Evolutionary conservation across 2,888 invertebrate species (phyloP), one percentile per base, ranked within the genome.

Genomic region (Caprella mutica): DNA sequence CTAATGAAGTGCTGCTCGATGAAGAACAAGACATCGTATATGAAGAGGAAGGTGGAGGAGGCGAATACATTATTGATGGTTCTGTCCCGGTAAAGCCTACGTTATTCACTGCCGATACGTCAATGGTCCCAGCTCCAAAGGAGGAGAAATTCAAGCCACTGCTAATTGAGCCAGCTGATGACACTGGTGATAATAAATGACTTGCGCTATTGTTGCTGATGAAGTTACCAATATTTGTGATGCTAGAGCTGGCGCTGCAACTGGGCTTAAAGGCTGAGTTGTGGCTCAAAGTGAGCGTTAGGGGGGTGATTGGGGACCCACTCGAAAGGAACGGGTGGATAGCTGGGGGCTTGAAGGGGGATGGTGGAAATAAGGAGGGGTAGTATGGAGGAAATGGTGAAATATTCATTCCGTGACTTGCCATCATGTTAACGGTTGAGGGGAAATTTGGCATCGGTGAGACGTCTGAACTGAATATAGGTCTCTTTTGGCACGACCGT

Each of bases 401-500:
- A 39, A 56, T 48, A 30, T 24, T 46, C 27, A 52, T 50, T 14
- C 59, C 48, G 14, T 48, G 48, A 30, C 29, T 29, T 5, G 48
- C 30, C 48, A 48, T 51, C 43, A 51, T 50, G 21, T 53, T 54
- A 17, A 60, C 50, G 14, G 62, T 56, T 21, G 62, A 56, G 12
- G 62, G 59, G 33, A 56, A 54, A 12, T 46, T 51, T 17, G 54
- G 27, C 26, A 52, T 39, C 5, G 56, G 53, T 5, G 62, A 17
- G 29, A 62, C 33, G 40, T 62, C 62, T 5, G 62, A 46, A 12
- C 58, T 59, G 21, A 62, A 62, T 51, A 62, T 56, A 14, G 62
- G 58, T 1, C 65, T 52, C 56, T 65, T 65, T 58, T 61, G 57
- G 52, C 56, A 58, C n/a, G 61, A 57, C 43, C 90, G 77, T 0